Evolutionary conservation across 1,140 invertebrate genomes (phyloP).

Genomic region (Eriocheir sinensis): DNA sequence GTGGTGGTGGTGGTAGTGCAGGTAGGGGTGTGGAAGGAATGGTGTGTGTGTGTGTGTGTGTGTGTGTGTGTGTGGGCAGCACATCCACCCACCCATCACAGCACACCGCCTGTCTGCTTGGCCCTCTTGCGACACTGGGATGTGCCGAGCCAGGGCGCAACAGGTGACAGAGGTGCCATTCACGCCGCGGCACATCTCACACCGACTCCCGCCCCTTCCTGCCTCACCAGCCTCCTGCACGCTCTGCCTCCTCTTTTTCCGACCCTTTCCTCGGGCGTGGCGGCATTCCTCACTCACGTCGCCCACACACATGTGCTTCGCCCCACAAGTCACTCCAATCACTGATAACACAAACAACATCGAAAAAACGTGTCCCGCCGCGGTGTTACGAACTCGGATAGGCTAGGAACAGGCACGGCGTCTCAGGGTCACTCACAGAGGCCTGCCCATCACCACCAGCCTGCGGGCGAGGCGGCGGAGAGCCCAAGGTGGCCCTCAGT

Average conservation of each 20-base stretch:
- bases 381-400: not conserved
- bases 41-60: not conserved
- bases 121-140: not conserved
- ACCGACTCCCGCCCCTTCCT: no score
- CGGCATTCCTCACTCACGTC: not conserved
- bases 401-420: not conserved
- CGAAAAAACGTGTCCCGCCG: no score
- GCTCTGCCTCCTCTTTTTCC: not conserved
- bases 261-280: no score
- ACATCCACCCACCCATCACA: not conserved
- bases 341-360: no score
- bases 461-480: not conserved
- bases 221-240: not conserved
- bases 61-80: not conserved
- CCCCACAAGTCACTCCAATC: not conserved
- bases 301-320: not conserved
- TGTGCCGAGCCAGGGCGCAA: not conserved
- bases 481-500: not conserved
- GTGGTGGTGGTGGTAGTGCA: not conserved
- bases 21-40: no score
- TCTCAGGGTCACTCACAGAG: constrained; percentile 16
- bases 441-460: not conserved
- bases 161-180: constrained; percentile 4
- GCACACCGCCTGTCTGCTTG: not conserved
- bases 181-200: not conserved